phyloP scores from a whole-genome alignment of 2,888 invertebrate genomes.

The Netelia fuscicornis region DNA sequence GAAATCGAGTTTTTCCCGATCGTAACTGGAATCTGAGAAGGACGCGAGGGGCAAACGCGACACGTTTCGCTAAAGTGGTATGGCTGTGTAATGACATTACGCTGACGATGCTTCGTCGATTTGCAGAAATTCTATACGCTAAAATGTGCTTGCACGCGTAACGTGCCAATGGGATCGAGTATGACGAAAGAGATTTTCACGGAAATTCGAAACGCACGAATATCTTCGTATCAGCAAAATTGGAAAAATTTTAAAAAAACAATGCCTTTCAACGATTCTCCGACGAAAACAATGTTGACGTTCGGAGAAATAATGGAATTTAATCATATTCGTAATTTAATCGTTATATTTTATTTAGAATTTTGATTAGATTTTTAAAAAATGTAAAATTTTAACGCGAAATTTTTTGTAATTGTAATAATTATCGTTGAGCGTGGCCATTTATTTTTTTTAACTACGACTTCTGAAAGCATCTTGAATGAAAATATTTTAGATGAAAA shows the following conservation, averaged over 20 bases:
- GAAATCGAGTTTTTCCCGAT: constrained; percentile 54
- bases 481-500: no score
- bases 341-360: background rate
- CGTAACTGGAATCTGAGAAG: constrained; percentile 28
- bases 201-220: constrained; percentile 14
- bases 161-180: background rate
- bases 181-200: background rate
- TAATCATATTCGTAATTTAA: background rate
- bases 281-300: background rate
- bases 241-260: no score
- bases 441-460: no score
- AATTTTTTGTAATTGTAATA: background rate
- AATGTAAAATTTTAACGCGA: background rate
- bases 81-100: constrained; percentile 1
- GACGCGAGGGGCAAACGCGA: constrained; percentile 15
- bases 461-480: no score
- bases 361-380: background rate
- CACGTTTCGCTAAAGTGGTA: constrained; percentile 32
- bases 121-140: background rate
- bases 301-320: background rate
- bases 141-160: background rate
- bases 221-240: background rate
- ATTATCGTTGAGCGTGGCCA: no score
- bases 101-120: background rate
- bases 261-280: background rate